These are phyloP conservation scores for Melanotaenia trifasciata DNA, from an alignment of 2,797 vertebrate species.

Conservation along the genomic window DNA sequence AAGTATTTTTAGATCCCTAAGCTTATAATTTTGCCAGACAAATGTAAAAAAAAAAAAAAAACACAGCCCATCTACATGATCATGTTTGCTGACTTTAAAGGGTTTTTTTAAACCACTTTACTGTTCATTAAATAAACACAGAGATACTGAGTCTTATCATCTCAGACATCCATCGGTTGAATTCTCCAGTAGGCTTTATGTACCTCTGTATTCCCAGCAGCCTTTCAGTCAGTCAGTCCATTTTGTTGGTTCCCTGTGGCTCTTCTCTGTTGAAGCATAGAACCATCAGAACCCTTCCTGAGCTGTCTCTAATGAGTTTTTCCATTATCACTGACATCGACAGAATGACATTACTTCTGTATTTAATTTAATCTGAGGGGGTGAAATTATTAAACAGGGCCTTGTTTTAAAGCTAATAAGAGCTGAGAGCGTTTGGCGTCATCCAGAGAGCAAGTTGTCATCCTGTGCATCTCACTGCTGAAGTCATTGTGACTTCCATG, in stretches of 20 bases:
- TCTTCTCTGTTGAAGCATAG: slow-evolving; percentile 54
- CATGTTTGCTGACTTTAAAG: slow-evolving; percentile 35
- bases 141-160: slow-evolving; percentile 54
- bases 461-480: slow-evolving; percentile 27
- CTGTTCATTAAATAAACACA: slow-evolving; percentile 51
- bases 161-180: slow-evolving; percentile 62
- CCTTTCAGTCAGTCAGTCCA: slow-evolving; percentile 71
- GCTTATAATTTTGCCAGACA: slow-evolving; percentile 44
- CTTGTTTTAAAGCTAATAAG: slow-evolving; percentile 48
- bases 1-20: slow-evolving; percentile 35
- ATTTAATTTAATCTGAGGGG: slow-evolving; percentile 73
- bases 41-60: slow-evolving; percentile 10
- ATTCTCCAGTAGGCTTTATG: slow-evolving; percentile 45
- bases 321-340: slow-evolving; percentile 72
- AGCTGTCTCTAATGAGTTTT: slow-evolving; percentile 72
- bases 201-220: slow-evolving; percentile 61
- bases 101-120: slow-evolving; percentile 16
- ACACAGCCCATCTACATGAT: slow-evolving; percentile 19
- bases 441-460: slow-evolving; percentile 64
- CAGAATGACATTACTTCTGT: slow-evolving; percentile 62
- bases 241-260: slow-evolving; percentile 72
- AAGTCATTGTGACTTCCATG: slow-evolving; percentile 50
- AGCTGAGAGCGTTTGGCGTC: slow-evolving; percentile 54
- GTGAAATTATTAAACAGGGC: slow-evolving; percentile 55
- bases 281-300: slow-evolving; percentile 60